These are phyloP conservation scores for Aphelenchoides fujianensis DNA, from an alignment of 1,140 invertebrate species.

Conservation along the genomic window DNA sequence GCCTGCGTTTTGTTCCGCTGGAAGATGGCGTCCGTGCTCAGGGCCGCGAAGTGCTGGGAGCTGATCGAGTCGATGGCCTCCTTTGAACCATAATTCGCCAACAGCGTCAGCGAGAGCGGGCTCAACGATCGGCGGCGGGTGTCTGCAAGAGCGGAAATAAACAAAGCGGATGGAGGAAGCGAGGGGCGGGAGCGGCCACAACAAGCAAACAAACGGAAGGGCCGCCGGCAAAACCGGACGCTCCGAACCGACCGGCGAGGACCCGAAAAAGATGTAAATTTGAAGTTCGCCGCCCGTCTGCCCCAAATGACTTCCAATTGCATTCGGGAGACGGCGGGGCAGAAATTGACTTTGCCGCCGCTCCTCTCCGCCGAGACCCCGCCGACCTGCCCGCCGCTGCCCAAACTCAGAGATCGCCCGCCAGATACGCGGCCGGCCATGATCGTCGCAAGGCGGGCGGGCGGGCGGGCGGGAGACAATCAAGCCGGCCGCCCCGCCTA, in stretches of 20 bases:
- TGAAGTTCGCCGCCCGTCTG: not conserved
- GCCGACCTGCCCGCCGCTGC: no score
- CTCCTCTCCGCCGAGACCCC: not conserved
- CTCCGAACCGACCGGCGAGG: not conserved
- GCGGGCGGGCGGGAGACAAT: no score
- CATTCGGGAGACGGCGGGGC: not conserved
- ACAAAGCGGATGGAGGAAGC: no score
- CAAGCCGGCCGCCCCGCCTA: no score
- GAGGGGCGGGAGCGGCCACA: no score
- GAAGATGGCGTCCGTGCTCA: slow-evolving; percentile 11
- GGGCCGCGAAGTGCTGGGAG: not conserved
- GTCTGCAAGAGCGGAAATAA: slow-evolving; percentile 7
- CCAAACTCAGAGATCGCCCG: no score
- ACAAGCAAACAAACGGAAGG: not conserved
- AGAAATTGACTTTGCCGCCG: not conserved
- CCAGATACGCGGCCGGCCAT: no score
- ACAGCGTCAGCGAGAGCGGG: slow-evolving; percentile 32
- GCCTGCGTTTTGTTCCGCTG: not conserved
- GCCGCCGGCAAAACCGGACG: not conserved
- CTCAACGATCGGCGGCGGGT: slow-evolving; percentile 30
- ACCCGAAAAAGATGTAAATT: not conserved
- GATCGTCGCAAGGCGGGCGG: no score
- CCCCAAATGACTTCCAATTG: not conserved
- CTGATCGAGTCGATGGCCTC: slow-evolving; percentile 16
- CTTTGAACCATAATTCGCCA: slow-evolving; percentile 35